A percentile compares a stretch with the other conserved stretches of the same genome.
Evolutionary conservation across 1,140 invertebrate species (phyloP).

Genomic region (Hesperophylax magnus): DNA sequence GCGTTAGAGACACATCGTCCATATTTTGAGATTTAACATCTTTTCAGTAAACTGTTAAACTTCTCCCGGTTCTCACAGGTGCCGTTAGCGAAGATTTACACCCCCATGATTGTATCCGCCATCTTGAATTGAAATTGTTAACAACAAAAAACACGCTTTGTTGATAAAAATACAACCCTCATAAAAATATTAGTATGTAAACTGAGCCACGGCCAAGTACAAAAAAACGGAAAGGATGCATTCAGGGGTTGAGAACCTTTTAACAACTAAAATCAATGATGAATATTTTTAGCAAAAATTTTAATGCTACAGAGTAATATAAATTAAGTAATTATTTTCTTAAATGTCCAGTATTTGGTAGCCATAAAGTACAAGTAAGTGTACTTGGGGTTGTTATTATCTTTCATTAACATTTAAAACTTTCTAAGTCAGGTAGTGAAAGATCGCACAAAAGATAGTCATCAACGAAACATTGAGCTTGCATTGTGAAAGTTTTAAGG

Average conservation of each 20-base stretch:
- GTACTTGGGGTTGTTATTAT: too few species aligned
- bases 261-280: neutral
- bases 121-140: constrained; percentile 16
- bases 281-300: neutral
- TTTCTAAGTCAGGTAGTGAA: too few species aligned
- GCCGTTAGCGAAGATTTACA: constrained; percentile 43
- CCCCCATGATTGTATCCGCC: constrained; percentile 33
- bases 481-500: too few species aligned
- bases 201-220: constrained; percentile 26
- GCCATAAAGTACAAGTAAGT: too few species aligned
- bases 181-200: constrained; percentile 56
- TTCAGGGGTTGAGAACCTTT: constrained; percentile 11
- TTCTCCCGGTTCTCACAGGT: constrained; percentile 29
- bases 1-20: too few species aligned
- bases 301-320: neutral
- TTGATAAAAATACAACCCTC: constrained; percentile 51
- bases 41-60: too few species aligned
- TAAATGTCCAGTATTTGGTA: too few species aligned
- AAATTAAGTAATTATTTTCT: neutral
- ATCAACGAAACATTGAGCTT: too few species aligned
- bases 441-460: too few species aligned
- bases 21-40: too few species aligned
- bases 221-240: constrained; percentile 14
- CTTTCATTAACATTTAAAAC: too few species aligned
- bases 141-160: constrained; percentile 33